Base-by-base conservation (phyloP, 2,888 invertebrate species). In the Junonia oenone region DNA sequence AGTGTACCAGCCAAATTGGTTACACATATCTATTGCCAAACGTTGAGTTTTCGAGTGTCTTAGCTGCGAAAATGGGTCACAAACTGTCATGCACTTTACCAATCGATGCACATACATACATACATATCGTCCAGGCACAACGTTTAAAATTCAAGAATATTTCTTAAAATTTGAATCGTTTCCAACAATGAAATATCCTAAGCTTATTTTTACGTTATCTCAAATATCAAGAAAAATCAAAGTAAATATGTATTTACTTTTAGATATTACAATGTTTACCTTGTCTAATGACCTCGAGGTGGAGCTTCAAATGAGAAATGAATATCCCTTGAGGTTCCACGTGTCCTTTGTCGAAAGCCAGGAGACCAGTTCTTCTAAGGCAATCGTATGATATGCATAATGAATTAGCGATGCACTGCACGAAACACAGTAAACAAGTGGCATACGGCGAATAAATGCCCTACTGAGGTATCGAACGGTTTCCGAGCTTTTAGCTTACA, bases 21-120 rank as follows among this genome's bases (percentile, higher is more conserved):
- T 70, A 67, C 75, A 72, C 73, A 69, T 76, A 76, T 72, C 73
- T 78, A 76, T 74, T 82, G 79, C 78, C 77, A 80, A 79, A 74
- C 71, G 74, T 71, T 68, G 71, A 73, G 70, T 73, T 80, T 73
- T 78, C 75, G 78, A 81, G 76, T 78, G 76, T 76, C 71, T 76
- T 79, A 74, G 73, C 80, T 80, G 76, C 72, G 77, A 81, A 88
- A 87, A 85, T 87, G 78, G 87, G 88, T 86, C 88, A 87, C 78
- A 71, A 71, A 69, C 71, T 80, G 78, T 74, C 75, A 75, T 82
- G 77, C 81, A 83, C 75, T 73, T 72, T 74, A 77, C 69, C 67
- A 81, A 78, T 79, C 78, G 75, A 80, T 79, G 78, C 74, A 80
- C 69, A 71, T 65, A 63, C 67, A 55, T n/a, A n/a, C 31, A 51